Percentiles rank a stretch among this genome's conserved stretches.
phyloP scores from a whole-genome alignment of 2,797 vertebrate species.

The Mastacembelus armatus region DNA sequence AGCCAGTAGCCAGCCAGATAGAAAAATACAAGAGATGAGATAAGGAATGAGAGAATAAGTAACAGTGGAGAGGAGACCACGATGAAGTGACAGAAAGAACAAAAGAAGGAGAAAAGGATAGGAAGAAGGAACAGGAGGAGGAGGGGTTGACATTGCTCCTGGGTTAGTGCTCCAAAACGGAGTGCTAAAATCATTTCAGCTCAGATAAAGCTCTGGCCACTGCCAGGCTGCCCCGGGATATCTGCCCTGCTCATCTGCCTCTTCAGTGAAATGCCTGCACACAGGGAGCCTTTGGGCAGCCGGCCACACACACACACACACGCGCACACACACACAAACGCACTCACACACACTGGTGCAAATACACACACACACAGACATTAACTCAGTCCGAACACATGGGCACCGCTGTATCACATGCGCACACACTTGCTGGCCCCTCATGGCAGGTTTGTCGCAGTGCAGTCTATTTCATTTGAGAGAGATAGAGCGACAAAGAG shows the following conservation, averaged over 20 bases:
- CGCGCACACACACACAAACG: slow-evolving; percentile 7
- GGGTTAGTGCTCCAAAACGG: slow-evolving; percentile 91
- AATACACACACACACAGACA: slow-evolving; percentile 43
- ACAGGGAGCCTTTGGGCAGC: slow-evolving; percentile 62
- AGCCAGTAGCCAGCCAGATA: background rate
- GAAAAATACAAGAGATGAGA: slow-evolving; percentile 9
- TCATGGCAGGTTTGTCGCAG: slow-evolving; percentile 61
- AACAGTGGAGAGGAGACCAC: slow-evolving; percentile 21
- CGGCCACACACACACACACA: slow-evolving; percentile 21
- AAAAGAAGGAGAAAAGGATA: slow-evolving; percentile 18
- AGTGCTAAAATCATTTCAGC: slow-evolving; percentile 86
- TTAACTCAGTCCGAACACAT: slow-evolving; percentile 31
- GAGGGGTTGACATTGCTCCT: slow-evolving; percentile 90
- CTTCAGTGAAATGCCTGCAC: slow-evolving; percentile 75
- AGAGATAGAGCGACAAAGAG: slow-evolving; percentile 8
- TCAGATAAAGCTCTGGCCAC: slow-evolving; percentile 81
- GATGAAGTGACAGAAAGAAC: slow-evolving; percentile 27
- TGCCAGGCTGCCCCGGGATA: slow-evolving; percentile 85
- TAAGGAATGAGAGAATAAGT: slow-evolving; percentile 24
- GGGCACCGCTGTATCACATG: slow-evolving; percentile 70
- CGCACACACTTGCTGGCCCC: slow-evolving; percentile 54
- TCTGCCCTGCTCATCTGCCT: slow-evolving; percentile 87
- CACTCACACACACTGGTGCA: slow-evolving; percentile 39
- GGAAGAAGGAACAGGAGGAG: slow-evolving; percentile 35
- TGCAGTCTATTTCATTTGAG: slow-evolving; percentile 55